Evolutionary conservation across 2,113 vertebrate genomes (phyloP), one percentile per base, ranked within the genome.

Genomic region (Leucosticte australis): DNA sequence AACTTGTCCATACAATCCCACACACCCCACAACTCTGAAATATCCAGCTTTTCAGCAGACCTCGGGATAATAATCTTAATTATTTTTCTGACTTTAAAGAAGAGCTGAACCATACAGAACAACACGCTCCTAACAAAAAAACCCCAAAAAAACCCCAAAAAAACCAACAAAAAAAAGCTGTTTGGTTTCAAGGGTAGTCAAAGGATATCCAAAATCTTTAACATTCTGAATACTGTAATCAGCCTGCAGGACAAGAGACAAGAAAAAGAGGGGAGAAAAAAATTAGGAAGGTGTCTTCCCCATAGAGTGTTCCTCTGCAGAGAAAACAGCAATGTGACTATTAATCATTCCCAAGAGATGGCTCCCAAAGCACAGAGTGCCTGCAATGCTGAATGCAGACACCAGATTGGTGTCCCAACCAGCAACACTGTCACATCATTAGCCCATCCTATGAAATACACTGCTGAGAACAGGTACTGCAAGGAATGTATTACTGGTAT

Each of bases 401-500:
- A 26, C 57, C 50, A 42, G 26, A 10, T 0, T 63, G 35, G 26
- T 47, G 41, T 49, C 49, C 57, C 0, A 3, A 8, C 13, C 30
- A 47, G 24, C 1, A 19, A 22, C 24, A 10, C 35, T 42, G 24
- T 30, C 7, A 7, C 14, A 18, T 17, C 30, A 31, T 31, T 14
- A 35, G 5, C 30, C 41, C n/a, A 21, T 41, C n/a, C 49, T 35
- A 3, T 21, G 21, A 42, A 55, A 39, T 27, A 13, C 35, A 26
- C 20, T 75, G 35, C 0, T 2, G n/a, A 69, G 18, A 60, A 33
- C 53, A 46, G 0, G 1, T 23, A 23, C 33, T 62, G 47, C 33
- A 60, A 46, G 22, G 11, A 39, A 18, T 7, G 46, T 9, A n/a
- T 20, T 53, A 20, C 28, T 33, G 46, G 4, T 28, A n/a, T 7